Evolutionary conservation across 2,797 vertebrate species (phyloP), one percentile per base, ranked within the genome.

Genomic region (Malurus leucopterus): DNA sequence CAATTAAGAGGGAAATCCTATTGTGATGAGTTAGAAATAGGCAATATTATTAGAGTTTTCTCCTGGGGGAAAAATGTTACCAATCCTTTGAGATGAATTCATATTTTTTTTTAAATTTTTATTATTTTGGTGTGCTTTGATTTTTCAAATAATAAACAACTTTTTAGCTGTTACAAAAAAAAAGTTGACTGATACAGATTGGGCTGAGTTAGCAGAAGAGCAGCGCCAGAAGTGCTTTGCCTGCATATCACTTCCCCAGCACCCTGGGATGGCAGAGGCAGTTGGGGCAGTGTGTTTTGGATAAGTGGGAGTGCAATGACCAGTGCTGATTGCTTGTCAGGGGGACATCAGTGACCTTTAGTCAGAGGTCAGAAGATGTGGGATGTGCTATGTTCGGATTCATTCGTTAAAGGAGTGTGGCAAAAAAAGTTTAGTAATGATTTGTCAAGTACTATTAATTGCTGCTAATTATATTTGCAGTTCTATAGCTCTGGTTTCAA

Each of bases 291-390:
- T 24, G 50, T 94, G 93, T 94, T 94, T 92, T 70, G 90, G 92
- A 54, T 95, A 95, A 93, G 95, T 93, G 93, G 91, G 92, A 88
- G 93, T 95, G 92, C 96, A 94, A 94, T 93, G 93, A 70, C 92
- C 84, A 65, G 81, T 23, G 84, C 88, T 94, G 84, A 92, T 92
- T 92, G 95, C 93, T 93, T 93, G 92, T 75, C 93, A 87, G 85
- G 88, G 85, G 93, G 91, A 91, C 81, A 34, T 84, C 88, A 13
- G 62, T 92, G 95, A 94, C 95, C 95, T 95, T 80, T 90, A 91
- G 87, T 51, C 87, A 84, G 88, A 93, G 93, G 94, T 95, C 95
- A 89, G 68, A 38, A 73, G 84, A 94, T 88, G 88, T 71, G 83
- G 89, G 95, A 93, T 89, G 76, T 14, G 79, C 74, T 78, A 4